Conservation (phyloP, 2,888 invertebrate species). For the Macaria liturata region DNA sequence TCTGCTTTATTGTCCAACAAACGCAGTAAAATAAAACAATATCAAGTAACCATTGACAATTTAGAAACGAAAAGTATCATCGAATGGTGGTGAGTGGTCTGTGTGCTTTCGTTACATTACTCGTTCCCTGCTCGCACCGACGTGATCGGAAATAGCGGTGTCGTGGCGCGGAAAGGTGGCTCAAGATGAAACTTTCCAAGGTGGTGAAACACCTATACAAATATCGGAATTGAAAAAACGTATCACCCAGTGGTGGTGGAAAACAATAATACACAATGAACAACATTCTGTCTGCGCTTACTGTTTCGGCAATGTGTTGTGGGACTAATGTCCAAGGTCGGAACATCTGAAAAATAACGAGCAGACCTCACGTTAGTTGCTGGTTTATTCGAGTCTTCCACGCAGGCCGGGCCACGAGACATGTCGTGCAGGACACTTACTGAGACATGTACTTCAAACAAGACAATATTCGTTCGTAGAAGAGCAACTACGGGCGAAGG, state of each 20-base stretch:
- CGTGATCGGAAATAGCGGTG: conserved; percentile 46
- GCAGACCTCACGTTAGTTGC: conserved; percentile 76
- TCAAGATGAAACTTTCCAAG: conserved; percentile 50
- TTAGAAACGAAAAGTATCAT: conserved; percentile 58
- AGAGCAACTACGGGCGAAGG: conserved; percentile 42
- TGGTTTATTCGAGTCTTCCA: conserved; percentile 63
- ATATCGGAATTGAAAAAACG: conserved; percentile 52
- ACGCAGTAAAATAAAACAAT: conserved; percentile 57
- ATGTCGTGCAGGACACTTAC: too few relatives aligned
- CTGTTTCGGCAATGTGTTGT: conserved; percentile 80
- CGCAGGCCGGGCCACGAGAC: conserved; percentile 27
- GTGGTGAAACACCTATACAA: conserved; percentile 49
- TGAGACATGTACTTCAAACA: too few relatives aligned
- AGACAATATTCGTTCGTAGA: conserved; percentile 1
- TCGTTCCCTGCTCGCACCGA: conserved; percentile 35
- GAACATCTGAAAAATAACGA: conserved; percentile 82
- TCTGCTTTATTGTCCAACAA: conserved; percentile 76
- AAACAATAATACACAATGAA: conserved; percentile 77
- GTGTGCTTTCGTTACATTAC: conserved; percentile 58
- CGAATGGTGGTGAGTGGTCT: conserved; percentile 62
- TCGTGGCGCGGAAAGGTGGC: conserved; percentile 52
- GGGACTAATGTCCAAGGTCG: conserved; percentile 81
- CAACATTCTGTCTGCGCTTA: conserved; percentile 79
- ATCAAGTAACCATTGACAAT: conserved; percentile 61
- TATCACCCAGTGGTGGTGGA: conserved; percentile 73